phyloP scores from a whole-genome alignment of 1,140 invertebrate genomes.

The Bactericera cockerelli region DNA sequence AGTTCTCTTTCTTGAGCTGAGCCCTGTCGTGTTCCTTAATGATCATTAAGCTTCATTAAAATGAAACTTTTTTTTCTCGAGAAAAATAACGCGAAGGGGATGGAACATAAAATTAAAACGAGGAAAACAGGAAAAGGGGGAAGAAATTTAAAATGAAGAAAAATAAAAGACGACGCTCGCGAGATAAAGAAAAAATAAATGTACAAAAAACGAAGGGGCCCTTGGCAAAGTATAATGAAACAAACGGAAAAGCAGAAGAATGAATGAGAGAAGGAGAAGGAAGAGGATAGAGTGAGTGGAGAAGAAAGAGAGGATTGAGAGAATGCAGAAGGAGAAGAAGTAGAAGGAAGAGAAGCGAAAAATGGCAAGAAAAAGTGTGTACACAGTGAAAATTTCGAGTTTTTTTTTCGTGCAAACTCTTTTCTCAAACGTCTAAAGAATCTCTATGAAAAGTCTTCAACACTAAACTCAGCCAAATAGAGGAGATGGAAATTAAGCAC shows the following conservation, averaged over 20 bases:
- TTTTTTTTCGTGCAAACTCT: too few relatives aligned
- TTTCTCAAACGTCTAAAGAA: too few relatives aligned
- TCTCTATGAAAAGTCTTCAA: too few relatives aligned
- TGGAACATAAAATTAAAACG: background rate
- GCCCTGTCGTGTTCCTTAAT: too few relatives aligned
- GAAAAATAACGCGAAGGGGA: background rate
- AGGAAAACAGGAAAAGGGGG: background rate
- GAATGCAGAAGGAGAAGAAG: background rate
- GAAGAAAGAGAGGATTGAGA: background rate
- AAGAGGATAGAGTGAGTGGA: background rate
- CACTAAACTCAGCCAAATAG: too few relatives aligned
- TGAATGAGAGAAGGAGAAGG: background rate
- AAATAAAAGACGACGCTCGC: background rate
- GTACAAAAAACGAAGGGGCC: background rate
- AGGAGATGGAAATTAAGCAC: too few relatives aligned
- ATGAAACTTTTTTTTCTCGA: too few relatives aligned
- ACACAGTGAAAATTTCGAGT: too few relatives aligned
- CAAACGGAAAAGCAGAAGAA: background rate
- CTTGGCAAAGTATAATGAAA: background rate
- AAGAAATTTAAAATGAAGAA: background rate
- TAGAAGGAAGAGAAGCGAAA: background rate
- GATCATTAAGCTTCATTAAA: too few relatives aligned
- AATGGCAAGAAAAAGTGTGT: too few relatives aligned
- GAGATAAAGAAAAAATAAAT: background rate
- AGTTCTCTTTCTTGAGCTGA: too few relatives aligned